These are phyloP conservation scores for Pheosia gnoma DNA, from an alignment of 2,888 invertebrate species.

Conservation along the genomic window DNA sequence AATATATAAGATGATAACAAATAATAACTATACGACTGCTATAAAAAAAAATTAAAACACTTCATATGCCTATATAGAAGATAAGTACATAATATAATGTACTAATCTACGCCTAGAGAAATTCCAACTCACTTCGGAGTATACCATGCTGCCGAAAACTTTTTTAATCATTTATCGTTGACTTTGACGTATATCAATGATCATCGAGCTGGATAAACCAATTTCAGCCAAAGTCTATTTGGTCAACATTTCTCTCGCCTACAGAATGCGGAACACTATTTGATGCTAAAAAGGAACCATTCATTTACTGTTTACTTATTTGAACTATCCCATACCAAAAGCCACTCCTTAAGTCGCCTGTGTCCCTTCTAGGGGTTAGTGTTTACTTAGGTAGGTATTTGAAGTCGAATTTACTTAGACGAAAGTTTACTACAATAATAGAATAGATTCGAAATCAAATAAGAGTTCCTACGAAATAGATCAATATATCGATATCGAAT, in stretches of 20 bases:
- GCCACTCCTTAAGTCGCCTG: background rate
- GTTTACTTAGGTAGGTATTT: background rate
- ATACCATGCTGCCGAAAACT: slow-evolving; percentile 9
- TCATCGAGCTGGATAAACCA: slow-evolving; percentile 32
- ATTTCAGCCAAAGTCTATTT: slow-evolving; percentile 28
- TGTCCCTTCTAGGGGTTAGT: background rate
- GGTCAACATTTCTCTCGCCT: slow-evolving; percentile 19
- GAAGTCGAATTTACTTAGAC: background rate
- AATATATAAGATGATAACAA: too few species aligned
- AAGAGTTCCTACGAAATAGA: background rate
- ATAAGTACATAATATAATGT: background rate
- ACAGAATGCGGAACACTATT: slow-evolving; percentile 17
- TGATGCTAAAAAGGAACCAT: slow-evolving; percentile 17
- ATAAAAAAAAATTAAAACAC: too few species aligned
- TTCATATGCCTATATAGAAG: background rate
- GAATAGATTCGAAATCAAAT: background rate
- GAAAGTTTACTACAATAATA: background rate
- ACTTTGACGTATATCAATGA: too few species aligned
- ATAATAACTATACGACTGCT: too few species aligned
- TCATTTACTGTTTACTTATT: slow-evolving; percentile 14
- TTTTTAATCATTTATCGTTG: slow-evolving; percentile 16
- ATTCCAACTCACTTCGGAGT: background rate
- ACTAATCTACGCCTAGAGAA: background rate
- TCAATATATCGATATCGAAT: background rate
- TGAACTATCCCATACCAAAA: background rate